Conservation (phyloP, 2,888 invertebrate species). For the Corbicula japonica region DNA sequence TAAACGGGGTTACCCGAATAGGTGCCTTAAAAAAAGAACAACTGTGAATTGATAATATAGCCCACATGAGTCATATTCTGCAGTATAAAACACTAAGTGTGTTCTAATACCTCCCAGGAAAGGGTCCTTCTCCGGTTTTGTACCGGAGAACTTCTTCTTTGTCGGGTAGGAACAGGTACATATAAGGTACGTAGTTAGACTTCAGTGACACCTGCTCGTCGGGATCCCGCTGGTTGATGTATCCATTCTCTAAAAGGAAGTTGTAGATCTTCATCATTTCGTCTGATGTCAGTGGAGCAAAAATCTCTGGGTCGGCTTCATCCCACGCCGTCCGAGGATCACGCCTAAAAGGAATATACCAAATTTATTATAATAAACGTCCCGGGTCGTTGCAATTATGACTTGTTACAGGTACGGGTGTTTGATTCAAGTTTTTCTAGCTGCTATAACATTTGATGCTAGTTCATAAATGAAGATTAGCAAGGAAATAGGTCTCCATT, state of each 20-base stretch:
- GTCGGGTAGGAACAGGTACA: conserved; percentile 45
- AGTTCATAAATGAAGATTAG: no score
- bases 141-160: conserved; percentile 49
- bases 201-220: conserved; percentile 25
- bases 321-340: conserved; percentile 45
- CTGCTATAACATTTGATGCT: no score
- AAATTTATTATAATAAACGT: no score
- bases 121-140: conserved; percentile 33
- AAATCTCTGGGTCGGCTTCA: conserved; percentile 51
- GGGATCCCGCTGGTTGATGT: conserved; percentile 37
- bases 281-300: conserved; percentile 49
- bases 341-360: conserved; percentile 22
- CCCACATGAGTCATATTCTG: background rate
- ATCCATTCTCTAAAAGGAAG: conserved; percentile 36
- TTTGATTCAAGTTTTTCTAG: no score
- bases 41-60: background rate
- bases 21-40: background rate
- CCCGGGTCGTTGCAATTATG: no score
- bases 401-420: no score
- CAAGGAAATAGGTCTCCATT: no score
- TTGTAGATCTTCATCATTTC: conserved; percentile 51
- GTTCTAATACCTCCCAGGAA: conserved; percentile 40
- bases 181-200: conserved; percentile 40
- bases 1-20: background rate
- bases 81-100: background rate